Evolutionary conservation across 2,888 invertebrate species (phyloP), one percentile per base, ranked within the genome.

Genomic region (Trisateles emortualis): DNA sequence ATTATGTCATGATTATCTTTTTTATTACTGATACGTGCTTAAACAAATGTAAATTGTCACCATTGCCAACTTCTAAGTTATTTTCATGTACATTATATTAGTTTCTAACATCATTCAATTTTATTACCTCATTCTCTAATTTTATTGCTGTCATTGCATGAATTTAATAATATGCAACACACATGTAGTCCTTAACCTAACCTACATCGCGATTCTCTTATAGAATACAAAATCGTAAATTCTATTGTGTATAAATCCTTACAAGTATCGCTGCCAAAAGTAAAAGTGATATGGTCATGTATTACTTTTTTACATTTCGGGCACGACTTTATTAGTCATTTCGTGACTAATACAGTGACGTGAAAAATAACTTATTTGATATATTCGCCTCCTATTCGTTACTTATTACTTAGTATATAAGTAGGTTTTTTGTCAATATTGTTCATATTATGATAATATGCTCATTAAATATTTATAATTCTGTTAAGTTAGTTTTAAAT

Each of bases 281-380:
- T 67, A 64, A 64, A 58, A 64, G 68, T 64, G 0, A n/a, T 40
- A 42, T 49, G 38, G 51, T 45, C 6, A 26, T 1, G 9, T 26
- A 26, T 26, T 8, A 3, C 3, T 4, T 8, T 26, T 26, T 26
- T 3, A 26, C 4, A 26, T 2, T 22, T 22, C n/a, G n/a, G n/a
- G 19, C 19, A 19, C 5, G 19, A 19, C 19, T 19, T 3, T 3
- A 5, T 19, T 3, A 19, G 5, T 19, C 19, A 5, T 19, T 19
- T 2, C 5, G 19, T 19, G 5, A 19, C 5, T 5, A 19, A 3
- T 3, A 19, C n/a, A 22, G 22, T 22, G 2, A 5, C 22, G 22
- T 26, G 1, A 26, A 6, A 4, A 8, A 8, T 8, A 26, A 6
- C 26, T 26, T 1, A 26, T 26, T 26, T 26, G 26, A 26, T 26